Conservation (phyloP, 2,888 invertebrate genomes). For the Autographa gamma region DNA sequence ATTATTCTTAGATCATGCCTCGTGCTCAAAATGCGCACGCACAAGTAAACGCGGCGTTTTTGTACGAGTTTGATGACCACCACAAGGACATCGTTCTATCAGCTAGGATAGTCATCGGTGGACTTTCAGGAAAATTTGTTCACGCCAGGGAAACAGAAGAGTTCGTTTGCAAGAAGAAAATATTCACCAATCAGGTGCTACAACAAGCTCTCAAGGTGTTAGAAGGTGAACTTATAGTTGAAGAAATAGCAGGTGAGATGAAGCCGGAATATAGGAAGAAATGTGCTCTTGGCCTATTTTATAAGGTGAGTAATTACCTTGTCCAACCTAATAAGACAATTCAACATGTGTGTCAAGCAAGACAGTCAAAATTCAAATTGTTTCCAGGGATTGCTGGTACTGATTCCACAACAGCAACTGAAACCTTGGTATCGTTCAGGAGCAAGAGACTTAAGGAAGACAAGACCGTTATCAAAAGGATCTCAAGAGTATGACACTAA, state of each 20-base stretch:
- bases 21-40: slow-evolving; percentile 93
- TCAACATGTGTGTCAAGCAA: neutral
- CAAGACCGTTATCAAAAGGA: slow-evolving; percentile 89
- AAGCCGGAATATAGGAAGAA: slow-evolving; percentile 89
- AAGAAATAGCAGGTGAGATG: slow-evolving; percentile 87
- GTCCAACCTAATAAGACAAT: too few relatives aligned
- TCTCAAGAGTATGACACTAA: slow-evolving; percentile 90
- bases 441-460: slow-evolving; percentile 78
- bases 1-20: slow-evolving; percentile 90
- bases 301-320: slow-evolving; percentile 86
- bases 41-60: slow-evolving; percentile 92
- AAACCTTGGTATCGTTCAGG: slow-evolving; percentile 87
- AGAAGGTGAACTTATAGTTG: slow-evolving; percentile 83
- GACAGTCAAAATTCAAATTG: neutral
- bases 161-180: slow-evolving; percentile 71
- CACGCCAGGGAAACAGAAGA: slow-evolving; percentile 90
- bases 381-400: slow-evolving; percentile 84
- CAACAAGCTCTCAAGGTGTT: slow-evolving; percentile 87
- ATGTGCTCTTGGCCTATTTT: slow-evolving; percentile 90
- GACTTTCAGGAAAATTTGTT: slow-evolving; percentile 84
- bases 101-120: slow-evolving; percentile 90
- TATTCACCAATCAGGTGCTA: slow-evolving; percentile 83
- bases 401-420: slow-evolving; percentile 82
- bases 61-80: slow-evolving; percentile 86
- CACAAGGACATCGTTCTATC: slow-evolving; percentile 68